Base-by-base conservation (phyloP, 2,888 invertebrate genomes). In the Lochmaea capreae region DNA sequence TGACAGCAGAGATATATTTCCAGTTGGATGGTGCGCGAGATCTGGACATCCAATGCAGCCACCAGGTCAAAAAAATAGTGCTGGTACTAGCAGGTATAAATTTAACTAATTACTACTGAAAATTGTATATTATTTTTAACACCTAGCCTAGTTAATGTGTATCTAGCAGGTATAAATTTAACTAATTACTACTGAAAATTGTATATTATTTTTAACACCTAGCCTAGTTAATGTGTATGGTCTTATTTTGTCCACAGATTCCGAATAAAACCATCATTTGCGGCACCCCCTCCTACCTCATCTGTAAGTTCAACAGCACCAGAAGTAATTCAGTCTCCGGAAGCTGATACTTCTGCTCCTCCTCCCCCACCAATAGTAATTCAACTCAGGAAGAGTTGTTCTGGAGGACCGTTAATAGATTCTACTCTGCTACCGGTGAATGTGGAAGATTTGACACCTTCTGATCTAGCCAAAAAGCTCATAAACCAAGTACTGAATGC, bases 41-140 rank as follows among this genome's bases (percentile, higher is more conserved):
- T 97, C 96, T 83, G 96, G 96, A 3, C 97, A 98, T 89, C 96
- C 95, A 0, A 89, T 99, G 85, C 98, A 98, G 85, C 96, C 97
- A 54, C 97, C 97, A 0, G 97, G 97, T 2, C 95, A 96, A 85
- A 97, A 96, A 89, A 94, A 95, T 89, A 91, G 90, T 82, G 87
- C 88, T 65, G 88, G 90, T 74, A 89, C 90, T 71, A 90, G 89
- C 81, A 89, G 90, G 90, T 91, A 71, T 61, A 46, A 61, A 18
- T 10, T n/a, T 3, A 14, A 26, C 26, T 65, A 46, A 16, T n/a
- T 65, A 11, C 6, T 57, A 22, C 16, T 18, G 9, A 39, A 39
- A 39, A 57, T 66, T 65, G n/a, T 65, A 11, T 3, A 43, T 62
- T 46, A 14, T 46, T 46, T 12, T 46, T 3, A 43, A 43, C 12